Base-by-base conservation (phyloP, 2,888 invertebrate genomes). In the Kuschelorhynchus macadamiae region DNA sequence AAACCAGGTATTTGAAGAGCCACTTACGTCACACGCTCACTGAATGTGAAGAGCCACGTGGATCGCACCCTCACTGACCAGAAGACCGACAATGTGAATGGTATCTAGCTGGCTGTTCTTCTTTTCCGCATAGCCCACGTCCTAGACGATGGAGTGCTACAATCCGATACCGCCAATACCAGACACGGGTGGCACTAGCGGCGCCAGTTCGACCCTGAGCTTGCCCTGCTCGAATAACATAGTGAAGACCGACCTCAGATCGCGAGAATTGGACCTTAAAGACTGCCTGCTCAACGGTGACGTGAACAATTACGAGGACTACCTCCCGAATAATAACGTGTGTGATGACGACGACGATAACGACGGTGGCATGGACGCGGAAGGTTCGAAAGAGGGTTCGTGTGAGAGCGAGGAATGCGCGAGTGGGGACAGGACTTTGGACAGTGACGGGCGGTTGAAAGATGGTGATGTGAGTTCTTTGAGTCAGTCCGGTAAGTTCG, bases 241-340 rank as follows among this genome's bases (percentile, higher is more conserved):
- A 18, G 67, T 70, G 2, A 70, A 65, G 33, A 61, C 70, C 1
- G 63, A 70, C 16, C 62, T 63, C 1, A 39, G 46, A 18, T 70
- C 70, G 7, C 67, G 59, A 39, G 70, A 67, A 20, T 16, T 70
- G 32, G 67, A 63, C 16, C 32, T 70, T 2, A 70, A 49, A 41
- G 70, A 67, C 25, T 67, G 67, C 32, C 44, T 70, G 8, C 65
- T 77, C 25, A 79, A 79, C 63, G 80, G 79, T 53, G n/a, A n/a
- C n/a, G n/a, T n/a, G n/a, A 74, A 71, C 30, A 72, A 70, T 60
- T 73, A 72, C 36, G 67, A 17, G 33, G 62, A 78, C 65, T 75
- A 78, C 67, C 72, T 81, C 60, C 82, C 82, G 4, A 82, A 82
- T 71, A 83, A 82, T 72, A 82, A 81, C 72, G 71, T 81, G 65